Evolutionary conservation across 2,797 vertebrate species (phyloP).

Genomic region (Pterois miles): DNA sequence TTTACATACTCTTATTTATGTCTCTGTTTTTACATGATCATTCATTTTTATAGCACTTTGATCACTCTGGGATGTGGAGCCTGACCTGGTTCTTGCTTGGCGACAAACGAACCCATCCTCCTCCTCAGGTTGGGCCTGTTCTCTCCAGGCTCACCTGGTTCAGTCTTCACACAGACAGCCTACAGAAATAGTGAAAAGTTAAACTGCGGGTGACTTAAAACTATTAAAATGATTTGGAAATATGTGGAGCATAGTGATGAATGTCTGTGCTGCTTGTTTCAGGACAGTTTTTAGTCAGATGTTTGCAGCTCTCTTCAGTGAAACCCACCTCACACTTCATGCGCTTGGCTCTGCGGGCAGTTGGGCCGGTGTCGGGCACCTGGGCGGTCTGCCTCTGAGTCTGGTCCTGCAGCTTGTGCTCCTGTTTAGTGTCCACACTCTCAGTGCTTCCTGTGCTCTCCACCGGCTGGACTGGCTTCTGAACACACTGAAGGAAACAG

Average conservation of each 20-base stretch:
- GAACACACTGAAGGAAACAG: slow-evolving; percentile 83
- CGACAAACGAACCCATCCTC: slow-evolving; percentile 92
- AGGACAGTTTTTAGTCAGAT: slow-evolving; percentile 33
- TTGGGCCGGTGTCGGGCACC: slow-evolving; percentile 79
- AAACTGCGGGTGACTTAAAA: background rate
- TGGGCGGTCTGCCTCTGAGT: slow-evolving; percentile 85
- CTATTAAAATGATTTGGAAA: background rate
- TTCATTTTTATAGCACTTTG: no score
- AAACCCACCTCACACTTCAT: slow-evolving; percentile 89
- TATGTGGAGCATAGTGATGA: background rate
- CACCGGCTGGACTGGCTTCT: slow-evolving; percentile 84
- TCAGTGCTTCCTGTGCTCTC: slow-evolving; percentile 85
- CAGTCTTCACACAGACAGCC: slow-evolving; percentile 84
- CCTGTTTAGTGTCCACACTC: slow-evolving; percentile 80
- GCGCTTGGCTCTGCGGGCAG: slow-evolving; percentile 91
- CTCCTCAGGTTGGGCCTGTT: slow-evolving; percentile 90
- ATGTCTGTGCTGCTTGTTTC: slow-evolving; percentile 48
- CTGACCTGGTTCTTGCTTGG: slow-evolving; percentile 89
- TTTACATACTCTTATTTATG: no score
- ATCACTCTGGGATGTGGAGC: background rate
- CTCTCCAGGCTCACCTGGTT: slow-evolving; percentile 86
- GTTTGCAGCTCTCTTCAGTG: background rate
- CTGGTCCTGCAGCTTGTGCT: slow-evolving; percentile 89
- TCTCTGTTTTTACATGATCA: no score
- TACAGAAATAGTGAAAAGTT: slow-evolving; percentile 13